Base-by-base conservation (phyloP, 1,140 invertebrate genomes). In the Trachymyrmex cornetzi region DNA sequence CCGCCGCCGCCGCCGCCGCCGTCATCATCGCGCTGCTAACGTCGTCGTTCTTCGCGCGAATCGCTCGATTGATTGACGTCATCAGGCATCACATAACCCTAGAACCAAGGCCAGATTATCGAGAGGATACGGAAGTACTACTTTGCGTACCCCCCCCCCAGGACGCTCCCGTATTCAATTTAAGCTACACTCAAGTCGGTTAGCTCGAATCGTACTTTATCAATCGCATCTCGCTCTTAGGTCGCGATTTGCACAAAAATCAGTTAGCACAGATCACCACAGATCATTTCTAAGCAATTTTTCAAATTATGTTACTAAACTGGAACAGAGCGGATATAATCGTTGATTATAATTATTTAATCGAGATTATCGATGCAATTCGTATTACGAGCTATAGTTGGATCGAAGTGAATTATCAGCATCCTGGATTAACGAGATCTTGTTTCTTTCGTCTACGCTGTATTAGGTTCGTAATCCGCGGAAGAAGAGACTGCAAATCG, bases 21-120 rank as follows among this genome's bases (percentile, higher is more conserved):
- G 27, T 59, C 85, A 59, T 44, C 80, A 85, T 75, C 66, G 34
- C 50, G 57, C 63, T 48, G 12, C 19, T 48, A 30, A 11, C 72
- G 69, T 74, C 75, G 30, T 66, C n/a, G 74, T 67, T 61, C 44
- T 48, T 48, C 24, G 12, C 74, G 61, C 50, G 22, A 67, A 16
- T 71, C 30, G 44, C 57, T 84, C n/a, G 16, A 53, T 53, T 16
- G 11, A 44, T 44, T 44, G 38, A 22, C 44, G 3, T 34, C 57
- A 12, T 19, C 44, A 6, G 24, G 19, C 48, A 44, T 44, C 9
- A n/a, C 48, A 14, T n/a, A 53, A 14, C 1, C 3, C 22, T 14
- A 66, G 5, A 66, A 30, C 2, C 57, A n/a, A 69, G n/a, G 66
- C 27, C 27, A 24, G 22, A 80, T 53, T 19, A 44, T 48, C 61